A percentile compares a stretch with the other conserved stretches of the same genome.
These are phyloP conservation scores for Cyclopterus lumpus DNA, from an alignment of 2,797 vertebrate genomes.

Conservation along the genomic window DNA sequence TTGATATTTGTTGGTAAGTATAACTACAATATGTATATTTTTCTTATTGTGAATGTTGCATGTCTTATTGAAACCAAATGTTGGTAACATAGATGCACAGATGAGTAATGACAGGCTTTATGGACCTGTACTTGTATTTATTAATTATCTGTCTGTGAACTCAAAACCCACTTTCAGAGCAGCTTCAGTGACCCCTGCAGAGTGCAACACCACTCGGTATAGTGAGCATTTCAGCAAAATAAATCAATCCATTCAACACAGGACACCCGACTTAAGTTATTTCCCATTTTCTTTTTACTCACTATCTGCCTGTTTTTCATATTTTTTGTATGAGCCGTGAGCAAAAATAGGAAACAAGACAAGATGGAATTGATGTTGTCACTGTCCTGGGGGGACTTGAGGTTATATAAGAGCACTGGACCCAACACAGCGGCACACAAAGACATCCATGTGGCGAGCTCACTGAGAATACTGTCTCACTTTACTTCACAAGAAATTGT, in stretches of 20 bases:
- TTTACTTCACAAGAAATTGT: slow-evolving; percentile 27
- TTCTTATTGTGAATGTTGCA: not conserved
- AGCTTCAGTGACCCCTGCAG: not conserved
- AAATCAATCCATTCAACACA: slow-evolving; percentile 23
- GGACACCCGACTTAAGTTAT: not conserved
- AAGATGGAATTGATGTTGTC: slow-evolving; percentile 75
- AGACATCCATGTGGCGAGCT: slow-evolving; percentile 34
- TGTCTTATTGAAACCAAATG: not conserved
- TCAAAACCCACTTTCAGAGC: slow-evolving; percentile 25
- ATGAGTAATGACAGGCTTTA: not conserved
- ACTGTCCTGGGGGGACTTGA: slow-evolving; percentile 51
- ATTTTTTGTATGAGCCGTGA: slow-evolving; percentile 41
- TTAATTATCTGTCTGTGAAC: slow-evolving; percentile 34
- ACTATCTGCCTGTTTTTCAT: slow-evolving; percentile 1
- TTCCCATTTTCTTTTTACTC: not conserved
- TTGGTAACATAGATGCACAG: not conserved
- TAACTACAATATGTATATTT: not conserved
- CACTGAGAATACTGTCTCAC: slow-evolving; percentile 20
- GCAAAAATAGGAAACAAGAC: not conserved
- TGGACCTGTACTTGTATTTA: not conserved
- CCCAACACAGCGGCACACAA: slow-evolving; percentile 47
- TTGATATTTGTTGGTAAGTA: slow-evolving; percentile 80
- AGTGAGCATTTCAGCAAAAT: not conserved
- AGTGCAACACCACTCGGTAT: not conserved
- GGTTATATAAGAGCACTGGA: slow-evolving; percentile 72